phyloP scores from a whole-genome alignment of 2,797 vertebrate species.

The Hylomyscus alleni region DNA sequence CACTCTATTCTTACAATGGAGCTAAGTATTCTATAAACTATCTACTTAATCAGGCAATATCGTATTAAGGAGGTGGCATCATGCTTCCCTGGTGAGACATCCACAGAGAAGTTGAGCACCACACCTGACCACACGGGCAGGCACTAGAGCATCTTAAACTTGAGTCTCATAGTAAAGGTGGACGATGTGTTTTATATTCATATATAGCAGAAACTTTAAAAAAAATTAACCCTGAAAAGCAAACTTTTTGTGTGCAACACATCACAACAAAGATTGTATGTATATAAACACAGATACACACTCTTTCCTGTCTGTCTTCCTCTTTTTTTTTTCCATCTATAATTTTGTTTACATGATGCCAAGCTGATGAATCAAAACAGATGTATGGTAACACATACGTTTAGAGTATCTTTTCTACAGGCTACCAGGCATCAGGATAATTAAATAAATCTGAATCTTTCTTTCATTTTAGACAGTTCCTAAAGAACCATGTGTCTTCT shows the following conservation, averaged over 20 bases:
- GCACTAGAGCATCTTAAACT: neutral
- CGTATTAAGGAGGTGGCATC: neutral
- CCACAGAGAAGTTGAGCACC: neutral
- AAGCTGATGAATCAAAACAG: conserved; percentile 8
- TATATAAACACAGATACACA: neutral
- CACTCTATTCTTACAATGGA: neutral
- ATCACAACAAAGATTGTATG: neutral
- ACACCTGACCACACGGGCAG: neutral
- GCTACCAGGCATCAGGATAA: neutral
- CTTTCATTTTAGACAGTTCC: conserved; percentile 65
- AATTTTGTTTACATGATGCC: neutral
- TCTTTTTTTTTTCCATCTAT: neutral
- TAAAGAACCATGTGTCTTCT: neutral
- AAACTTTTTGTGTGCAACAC: conserved; percentile 46
- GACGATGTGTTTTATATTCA: neutral
- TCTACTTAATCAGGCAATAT: conserved; percentile 4
- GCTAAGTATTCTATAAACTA: neutral
- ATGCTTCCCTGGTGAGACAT: neutral
- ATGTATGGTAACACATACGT: conserved; percentile 10
- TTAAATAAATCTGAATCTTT: conserved; percentile 65
- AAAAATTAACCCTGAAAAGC: neutral
- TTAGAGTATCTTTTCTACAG: neutral
- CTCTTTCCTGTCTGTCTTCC: neutral
- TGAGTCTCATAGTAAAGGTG: neutral
- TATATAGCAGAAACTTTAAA: neutral